Conservation (phyloP, 1,140 invertebrate species). For the Galendromus occidentalis region DNA sequence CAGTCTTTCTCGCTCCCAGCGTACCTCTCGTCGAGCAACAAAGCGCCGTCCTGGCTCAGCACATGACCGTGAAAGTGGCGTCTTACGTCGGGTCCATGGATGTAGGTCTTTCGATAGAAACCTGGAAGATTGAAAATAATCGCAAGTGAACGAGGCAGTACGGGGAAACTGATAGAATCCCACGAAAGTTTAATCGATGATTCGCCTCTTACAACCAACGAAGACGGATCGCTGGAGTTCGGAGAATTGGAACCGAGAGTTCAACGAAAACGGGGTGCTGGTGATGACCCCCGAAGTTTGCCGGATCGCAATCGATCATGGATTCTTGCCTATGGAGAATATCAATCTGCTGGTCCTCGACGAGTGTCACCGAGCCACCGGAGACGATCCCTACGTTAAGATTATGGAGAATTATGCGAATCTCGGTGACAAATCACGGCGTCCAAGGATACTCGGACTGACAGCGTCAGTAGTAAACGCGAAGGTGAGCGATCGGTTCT, state of each 20-base stretch:
- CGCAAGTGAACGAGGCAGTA: too few relatives aligned
- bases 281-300: conserved; percentile 72
- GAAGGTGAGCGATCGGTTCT: conserved; percentile 24
- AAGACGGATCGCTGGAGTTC: conserved; percentile 16
- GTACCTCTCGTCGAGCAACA: conserved; percentile 63
- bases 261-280: conserved; percentile 45
- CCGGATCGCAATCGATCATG: conserved; percentile 42
- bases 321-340: conserved; percentile 35
- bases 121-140: too few relatives aligned
- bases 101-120: too few relatives aligned
- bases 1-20: conserved; percentile 28
- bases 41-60: conserved; percentile 37
- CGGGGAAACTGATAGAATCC: too few relatives aligned
- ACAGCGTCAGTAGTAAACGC: conserved; percentile 33
- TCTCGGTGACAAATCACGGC: conserved; percentile 25
- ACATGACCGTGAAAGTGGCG: conserved; percentile 37
- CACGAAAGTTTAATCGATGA: too few relatives aligned
- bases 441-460: conserved; percentile 46
- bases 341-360: conserved; percentile 72
- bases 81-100: conserved; percentile 33
- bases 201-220: neutral
- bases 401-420: conserved; percentile 40
- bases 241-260: conserved; percentile 41
- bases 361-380: conserved; percentile 67
- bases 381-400: conserved; percentile 43